Base-by-base conservation (phyloP, 2,797 vertebrate species). In the Phalloptychus januarius region DNA sequence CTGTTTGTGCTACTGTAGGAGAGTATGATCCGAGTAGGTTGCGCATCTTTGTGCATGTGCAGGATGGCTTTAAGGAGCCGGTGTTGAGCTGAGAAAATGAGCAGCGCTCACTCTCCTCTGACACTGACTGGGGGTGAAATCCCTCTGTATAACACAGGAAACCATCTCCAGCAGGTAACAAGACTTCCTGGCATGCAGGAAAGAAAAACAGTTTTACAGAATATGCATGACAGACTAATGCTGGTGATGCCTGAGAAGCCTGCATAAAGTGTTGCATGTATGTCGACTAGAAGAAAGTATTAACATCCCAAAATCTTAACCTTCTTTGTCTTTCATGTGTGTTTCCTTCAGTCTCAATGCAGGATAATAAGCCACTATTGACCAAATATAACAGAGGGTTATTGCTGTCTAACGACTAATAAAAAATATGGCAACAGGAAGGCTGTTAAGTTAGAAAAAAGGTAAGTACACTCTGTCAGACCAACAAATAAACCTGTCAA, bases 81-180 rank as follows among this genome's bases (percentile, higher is more conserved):
- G 79, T 83, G 81, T 81, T 75, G n/a, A 44, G 74, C n/a, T 74
- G 65, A 79, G 85, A 82, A 90, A 91, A 90, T 82, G 75, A 91
- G 85, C 82, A 71, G 78, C 7, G 36, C 79, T 54, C 48, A 52
- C 63, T 78, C 71, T 82, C 75, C 56, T 80, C 77, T 82, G 86
- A 93, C 80, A 87, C 87, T 83, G 85, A 92, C 81, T 78, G 75
- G 81, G 42, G 76, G 74, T 83, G 78, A 88, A 91, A 91, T 91
- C 88, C 77, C 2, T 1, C 44, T 28, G 38, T 77, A 80, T 91
- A 82, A 90, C 85, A 72, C 87, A 69, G 65, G 67, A 81, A 85
- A 86, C 78, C 69, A 83, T 90, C 88, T 85, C 79, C 83, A 91
- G 91, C 89, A 93, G 92, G 90, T 94, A 92, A 93, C 91, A 93